Evolutionary conservation across 2,888 invertebrate genomes (phyloP).

Genomic region (Loripinus fragilis): DNA sequence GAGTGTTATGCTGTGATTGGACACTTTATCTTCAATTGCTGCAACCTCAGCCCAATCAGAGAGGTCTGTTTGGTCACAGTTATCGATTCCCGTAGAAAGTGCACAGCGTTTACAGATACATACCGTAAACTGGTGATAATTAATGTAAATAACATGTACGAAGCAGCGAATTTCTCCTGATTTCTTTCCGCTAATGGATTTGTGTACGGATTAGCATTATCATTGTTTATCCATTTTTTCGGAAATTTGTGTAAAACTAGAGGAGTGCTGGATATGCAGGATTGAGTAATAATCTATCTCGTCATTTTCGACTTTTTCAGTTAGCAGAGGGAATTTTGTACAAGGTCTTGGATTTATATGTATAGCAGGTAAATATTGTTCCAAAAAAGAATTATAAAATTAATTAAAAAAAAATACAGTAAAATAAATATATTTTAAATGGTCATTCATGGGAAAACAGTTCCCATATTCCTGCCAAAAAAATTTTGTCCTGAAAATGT

Average conservation of each 20-base stretch:
- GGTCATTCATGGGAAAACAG: too few species aligned
- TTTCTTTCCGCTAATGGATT: slow-evolving; percentile 57
- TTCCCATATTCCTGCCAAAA: too few species aligned
- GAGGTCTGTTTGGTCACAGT: slow-evolving; percentile 17
- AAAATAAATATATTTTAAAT: too few species aligned
- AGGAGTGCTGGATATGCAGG: not conserved
- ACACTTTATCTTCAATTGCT: slow-evolving; percentile 4
- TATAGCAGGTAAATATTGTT: too few species aligned
- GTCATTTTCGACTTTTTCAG: not conserved
- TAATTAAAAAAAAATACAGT: too few species aligned
- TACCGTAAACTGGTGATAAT: slow-evolving; percentile 57
- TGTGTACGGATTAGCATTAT: slow-evolving; percentile 50
- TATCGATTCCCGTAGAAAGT: slow-evolving; percentile 22
- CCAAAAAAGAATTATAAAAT: too few species aligned
- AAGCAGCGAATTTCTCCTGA: slow-evolving; percentile 21
- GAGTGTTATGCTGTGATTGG: not conserved
- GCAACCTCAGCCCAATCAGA: slow-evolving; percentile 10
- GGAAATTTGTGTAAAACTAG: slow-evolving; percentile 18
- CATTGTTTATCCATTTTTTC: slow-evolving; percentile 42
- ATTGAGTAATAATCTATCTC: too few species aligned
- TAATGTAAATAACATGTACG: slow-evolving; percentile 50
- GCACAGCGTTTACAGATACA: slow-evolving; percentile 35
- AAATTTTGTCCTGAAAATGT: too few species aligned
- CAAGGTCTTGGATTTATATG: too few species aligned
- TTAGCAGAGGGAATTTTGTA: too few species aligned